A percentile compares a stretch with the other conserved stretches of the same genome.
These are phyloP conservation scores for Furnarius figulus DNA, from an alignment of 2,113 vertebrate genomes.

Conservation along the genomic window DNA sequence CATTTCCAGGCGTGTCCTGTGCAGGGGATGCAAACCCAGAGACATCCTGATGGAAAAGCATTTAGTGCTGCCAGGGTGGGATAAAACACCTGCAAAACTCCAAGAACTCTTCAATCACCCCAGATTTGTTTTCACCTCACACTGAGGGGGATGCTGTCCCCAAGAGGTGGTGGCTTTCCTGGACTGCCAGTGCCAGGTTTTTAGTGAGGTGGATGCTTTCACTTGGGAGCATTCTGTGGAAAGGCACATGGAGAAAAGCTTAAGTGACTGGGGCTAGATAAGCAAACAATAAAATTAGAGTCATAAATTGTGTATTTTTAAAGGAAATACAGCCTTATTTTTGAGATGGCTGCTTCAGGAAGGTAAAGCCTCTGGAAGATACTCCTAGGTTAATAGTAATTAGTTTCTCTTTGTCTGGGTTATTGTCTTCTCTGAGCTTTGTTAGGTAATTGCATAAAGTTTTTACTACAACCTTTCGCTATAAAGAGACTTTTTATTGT, in stretches of 20 bases:
- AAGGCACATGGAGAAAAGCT: accelerated
- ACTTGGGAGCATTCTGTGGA: not conserved
- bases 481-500: not conserved
- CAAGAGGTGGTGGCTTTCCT: not conserved
- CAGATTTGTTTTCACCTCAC: not conserved
- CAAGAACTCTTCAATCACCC: not conserved
- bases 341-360: not conserved
- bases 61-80: not conserved
- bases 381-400: not conserved
- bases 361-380: not conserved
- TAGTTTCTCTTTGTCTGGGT: not conserved
- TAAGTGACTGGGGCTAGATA: not conserved
- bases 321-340: not conserved
- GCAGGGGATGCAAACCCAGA: not conserved
- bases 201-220: not conserved
- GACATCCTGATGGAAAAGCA: not conserved
- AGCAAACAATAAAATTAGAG: not conserved
- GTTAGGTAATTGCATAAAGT: not conserved
- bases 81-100: not conserved
- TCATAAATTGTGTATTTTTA: not conserved
- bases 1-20: not conserved
- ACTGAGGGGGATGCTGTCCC: not conserved
- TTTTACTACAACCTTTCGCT: not conserved
- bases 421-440: not conserved
- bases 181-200: not conserved